Evolutionary conservation across 2,113 vertebrate genomes (phyloP).

Genomic region (Psephotus haematonotus): DNA sequence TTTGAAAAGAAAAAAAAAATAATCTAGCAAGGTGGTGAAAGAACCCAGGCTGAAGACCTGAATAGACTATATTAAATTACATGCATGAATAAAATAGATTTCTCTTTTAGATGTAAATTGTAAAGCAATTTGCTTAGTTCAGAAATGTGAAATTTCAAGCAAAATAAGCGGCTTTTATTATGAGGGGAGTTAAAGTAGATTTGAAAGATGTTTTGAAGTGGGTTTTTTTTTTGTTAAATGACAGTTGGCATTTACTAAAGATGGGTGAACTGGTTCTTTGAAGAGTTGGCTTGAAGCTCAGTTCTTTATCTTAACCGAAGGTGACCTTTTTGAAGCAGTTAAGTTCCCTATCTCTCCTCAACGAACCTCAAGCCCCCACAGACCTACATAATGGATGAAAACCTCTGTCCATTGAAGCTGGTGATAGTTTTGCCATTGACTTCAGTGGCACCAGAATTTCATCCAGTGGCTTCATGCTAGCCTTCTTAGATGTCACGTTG

Average conservation of each 20-base stretch:
- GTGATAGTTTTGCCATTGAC: slow-evolving; percentile 2
- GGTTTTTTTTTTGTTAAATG: slow-evolving; percentile 13
- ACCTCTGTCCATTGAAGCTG: slow-evolving; percentile 6
- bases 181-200: slow-evolving; percentile 10
- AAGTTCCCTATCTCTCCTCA: slow-evolving; percentile 42
- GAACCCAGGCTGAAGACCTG: background rate
- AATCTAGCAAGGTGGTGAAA: background rate
- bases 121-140: background rate
- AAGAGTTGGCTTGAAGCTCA: slow-evolving; percentile 43
- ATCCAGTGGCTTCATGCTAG: slow-evolving; percentile 26
- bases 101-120: slow-evolving; percentile 18
- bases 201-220: slow-evolving; percentile 40
- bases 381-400: slow-evolving; percentile 52
- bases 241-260: slow-evolving; percentile 46
- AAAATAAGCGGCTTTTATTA: slow-evolving; percentile 33
- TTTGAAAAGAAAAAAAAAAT: background rate
- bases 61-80: slow-evolving; percentile 1
- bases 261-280: slow-evolving; percentile 54
- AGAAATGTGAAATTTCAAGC: background rate
- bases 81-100: background rate
- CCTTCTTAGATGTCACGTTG: background rate
- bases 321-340: slow-evolving; percentile 57
- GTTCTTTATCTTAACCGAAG: slow-evolving; percentile 59
- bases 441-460: slow-evolving; percentile 38
- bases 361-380: slow-evolving; percentile 2